These are phyloP conservation scores for Macaria liturata DNA, from an alignment of 2,888 invertebrate species.

Conservation along the genomic window DNA sequence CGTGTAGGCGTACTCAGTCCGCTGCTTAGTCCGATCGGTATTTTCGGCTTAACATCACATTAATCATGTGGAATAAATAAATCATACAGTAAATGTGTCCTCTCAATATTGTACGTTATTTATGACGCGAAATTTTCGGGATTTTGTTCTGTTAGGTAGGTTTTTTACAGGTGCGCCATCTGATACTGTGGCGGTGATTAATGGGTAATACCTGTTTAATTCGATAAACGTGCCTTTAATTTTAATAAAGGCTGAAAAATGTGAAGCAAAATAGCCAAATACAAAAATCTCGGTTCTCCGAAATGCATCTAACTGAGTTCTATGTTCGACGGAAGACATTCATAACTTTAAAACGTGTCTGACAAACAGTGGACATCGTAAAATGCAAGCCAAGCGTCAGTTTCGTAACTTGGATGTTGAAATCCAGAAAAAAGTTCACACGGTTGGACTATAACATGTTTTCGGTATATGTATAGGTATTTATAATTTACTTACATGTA, in stretches of 20 bases:
- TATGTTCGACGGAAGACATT: constrained; percentile 14
- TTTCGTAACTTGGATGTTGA: constrained; percentile 41
- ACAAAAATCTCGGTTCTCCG: constrained; percentile 1
- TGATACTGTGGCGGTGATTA: constrained; percentile 1
- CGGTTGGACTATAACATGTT: constrained; percentile 62
- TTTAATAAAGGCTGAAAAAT: neutral
- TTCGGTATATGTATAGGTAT: neutral
- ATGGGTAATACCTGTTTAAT: constrained; percentile 6
- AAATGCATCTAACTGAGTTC: constrained; percentile 1
- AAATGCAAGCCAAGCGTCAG: constrained; percentile 31
- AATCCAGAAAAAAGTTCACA: constrained; percentile 67
- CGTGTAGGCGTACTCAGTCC: constrained; percentile 67
- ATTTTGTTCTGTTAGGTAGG: constrained; percentile 43
- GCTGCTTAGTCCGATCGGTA: constrained; percentile 78
- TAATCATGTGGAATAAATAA: constrained; percentile 68
- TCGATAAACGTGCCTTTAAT: neutral
- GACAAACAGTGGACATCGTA: constrained; percentile 23
- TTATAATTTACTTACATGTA: too few relatives aligned
- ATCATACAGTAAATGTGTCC: constrained; percentile 61
- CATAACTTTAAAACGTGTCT: constrained; percentile 10
- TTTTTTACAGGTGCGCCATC: constrained; percentile 17
- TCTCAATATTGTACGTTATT: constrained; percentile 63
- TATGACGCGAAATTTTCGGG: constrained; percentile 48
- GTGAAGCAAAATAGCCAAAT: too few relatives aligned
- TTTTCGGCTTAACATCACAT: constrained; percentile 71